Percentiles rank a stretch among this genome's conserved stretches.
phyloP scores from a whole-genome alignment of 2,113 vertebrate genomes.

The Dicentrarchus labrax region DNA sequence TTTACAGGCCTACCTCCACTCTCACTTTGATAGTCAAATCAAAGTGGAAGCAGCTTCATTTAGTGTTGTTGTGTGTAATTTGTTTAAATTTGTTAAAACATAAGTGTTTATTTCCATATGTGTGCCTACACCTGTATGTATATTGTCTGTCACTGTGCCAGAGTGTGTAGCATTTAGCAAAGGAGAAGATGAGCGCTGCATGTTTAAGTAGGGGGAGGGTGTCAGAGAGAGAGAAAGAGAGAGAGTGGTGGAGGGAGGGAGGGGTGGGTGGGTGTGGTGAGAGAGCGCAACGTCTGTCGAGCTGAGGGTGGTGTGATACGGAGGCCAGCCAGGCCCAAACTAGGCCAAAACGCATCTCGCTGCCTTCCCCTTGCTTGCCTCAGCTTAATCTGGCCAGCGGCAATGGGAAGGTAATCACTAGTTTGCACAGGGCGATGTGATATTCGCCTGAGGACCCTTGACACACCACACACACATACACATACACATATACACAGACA shows the following conservation, averaged over 20 bases:
- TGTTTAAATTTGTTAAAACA: constrained; percentile 27
- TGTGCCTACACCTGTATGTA: background rate
- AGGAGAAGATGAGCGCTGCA: constrained; percentile 55
- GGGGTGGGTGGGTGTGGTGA: constrained; percentile 58
- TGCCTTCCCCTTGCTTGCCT: constrained; percentile 79
- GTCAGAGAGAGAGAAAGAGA: constrained; percentile 8
- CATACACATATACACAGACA: constrained; percentile 32
- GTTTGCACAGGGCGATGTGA: constrained; percentile 79
- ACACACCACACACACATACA: constrained; percentile 34
- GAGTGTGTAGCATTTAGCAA: constrained; percentile 41
- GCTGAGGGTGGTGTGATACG: constrained; percentile 89
- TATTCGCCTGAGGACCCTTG: constrained; percentile 62
- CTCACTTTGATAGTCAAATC: constrained; percentile 67
- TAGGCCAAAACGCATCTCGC: constrained; percentile 71
- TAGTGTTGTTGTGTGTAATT: background rate
- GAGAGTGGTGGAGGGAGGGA: constrained; percentile 18
- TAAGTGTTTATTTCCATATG: constrained; percentile 35
- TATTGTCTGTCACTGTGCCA: constrained; percentile 12
- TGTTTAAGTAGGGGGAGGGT: constrained; percentile 52
- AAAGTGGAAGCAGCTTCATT: background rate
- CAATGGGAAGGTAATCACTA: constrained; percentile 78
- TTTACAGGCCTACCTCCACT: background rate
- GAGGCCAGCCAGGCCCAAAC: constrained; percentile 84
- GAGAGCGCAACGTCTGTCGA: constrained; percentile 83
- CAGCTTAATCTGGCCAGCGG: constrained; percentile 81